Evolutionary conservation across 2,113 vertebrate genomes (phyloP).

Genomic region (Leptosomus discolor): DNA sequence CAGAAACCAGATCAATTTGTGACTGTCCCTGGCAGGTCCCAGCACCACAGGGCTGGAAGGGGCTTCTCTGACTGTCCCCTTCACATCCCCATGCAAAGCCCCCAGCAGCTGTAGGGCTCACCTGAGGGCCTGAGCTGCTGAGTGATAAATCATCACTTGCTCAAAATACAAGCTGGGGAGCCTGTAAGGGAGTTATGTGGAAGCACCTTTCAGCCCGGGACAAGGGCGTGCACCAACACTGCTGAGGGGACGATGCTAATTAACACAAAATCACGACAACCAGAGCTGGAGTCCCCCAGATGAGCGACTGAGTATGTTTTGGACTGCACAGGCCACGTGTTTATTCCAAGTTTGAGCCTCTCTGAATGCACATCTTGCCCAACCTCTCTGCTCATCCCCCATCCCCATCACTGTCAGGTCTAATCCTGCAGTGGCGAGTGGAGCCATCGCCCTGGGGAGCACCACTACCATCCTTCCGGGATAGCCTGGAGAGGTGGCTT

Average conservation of each 20-base stretch:
- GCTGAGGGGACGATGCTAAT: not conserved
- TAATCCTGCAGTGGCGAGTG: fast-evolving
- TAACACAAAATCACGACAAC: not conserved
- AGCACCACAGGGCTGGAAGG: not conserved
- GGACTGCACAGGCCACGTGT: fast-evolving
- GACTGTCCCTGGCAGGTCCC: not conserved
- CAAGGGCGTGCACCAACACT: not conserved
- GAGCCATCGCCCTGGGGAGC: not conserved
- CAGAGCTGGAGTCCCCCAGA: not conserved
- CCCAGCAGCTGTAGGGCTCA: not conserved
- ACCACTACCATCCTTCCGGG: fast-evolving
- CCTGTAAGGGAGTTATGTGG: not conserved
- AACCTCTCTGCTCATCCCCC: not conserved
- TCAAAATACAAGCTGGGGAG: not conserved
- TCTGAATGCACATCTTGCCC: not conserved
- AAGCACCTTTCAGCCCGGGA: not conserved
- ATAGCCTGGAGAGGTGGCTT: not conserved
- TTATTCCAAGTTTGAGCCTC: not conserved
- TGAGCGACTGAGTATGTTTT: not conserved
- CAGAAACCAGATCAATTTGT: not conserved
- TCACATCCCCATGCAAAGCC: not conserved
- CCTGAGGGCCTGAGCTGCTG: not conserved
- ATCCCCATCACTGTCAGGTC: not conserved
- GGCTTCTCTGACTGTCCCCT: not conserved
- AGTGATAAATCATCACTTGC: not conserved